Conservation (phyloP, 2,797 vertebrate genomes). For the Coreius guichenoti region DNA sequence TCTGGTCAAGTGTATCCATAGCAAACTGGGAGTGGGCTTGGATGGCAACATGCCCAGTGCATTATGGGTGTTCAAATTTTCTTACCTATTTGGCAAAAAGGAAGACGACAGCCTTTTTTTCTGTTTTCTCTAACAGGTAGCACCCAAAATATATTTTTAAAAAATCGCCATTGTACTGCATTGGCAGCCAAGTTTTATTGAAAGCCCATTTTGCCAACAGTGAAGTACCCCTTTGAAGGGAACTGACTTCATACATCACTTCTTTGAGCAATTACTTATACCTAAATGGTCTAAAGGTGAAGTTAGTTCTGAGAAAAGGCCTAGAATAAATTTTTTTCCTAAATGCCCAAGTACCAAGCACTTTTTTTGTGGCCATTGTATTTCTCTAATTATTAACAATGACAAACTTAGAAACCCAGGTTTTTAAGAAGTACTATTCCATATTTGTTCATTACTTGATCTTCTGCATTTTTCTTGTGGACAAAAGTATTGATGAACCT, state of each 20-base stretch:
- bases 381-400: not conserved
- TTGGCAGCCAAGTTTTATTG: not conserved
- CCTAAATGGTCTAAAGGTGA: not conserved
- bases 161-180: too few relatives aligned
- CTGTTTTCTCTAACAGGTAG: too few relatives aligned
- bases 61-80: not conserved
- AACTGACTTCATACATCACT: not conserved
- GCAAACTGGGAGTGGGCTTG: not conserved
- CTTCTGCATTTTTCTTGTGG: constrained; percentile 18
- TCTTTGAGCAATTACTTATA: not conserved
- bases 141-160: too few relatives aligned
- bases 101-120: too few relatives aligned
- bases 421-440: not conserved
- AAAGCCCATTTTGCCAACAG: not conserved
- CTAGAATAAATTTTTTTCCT: not conserved
- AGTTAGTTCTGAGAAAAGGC: not conserved
- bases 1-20: too few relatives aligned
- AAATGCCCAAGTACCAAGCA: not conserved
- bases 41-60: not conserved
- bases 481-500: not conserved
- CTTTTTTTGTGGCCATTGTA: not conserved
- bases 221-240: not conserved
- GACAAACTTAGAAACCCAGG: not conserved
- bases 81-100: too few relatives aligned
- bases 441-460: constrained; percentile 3